These are phyloP conservation scores for Agonopterix arenella DNA, from an alignment of 2,888 invertebrate species.

Conservation along the genomic window DNA sequence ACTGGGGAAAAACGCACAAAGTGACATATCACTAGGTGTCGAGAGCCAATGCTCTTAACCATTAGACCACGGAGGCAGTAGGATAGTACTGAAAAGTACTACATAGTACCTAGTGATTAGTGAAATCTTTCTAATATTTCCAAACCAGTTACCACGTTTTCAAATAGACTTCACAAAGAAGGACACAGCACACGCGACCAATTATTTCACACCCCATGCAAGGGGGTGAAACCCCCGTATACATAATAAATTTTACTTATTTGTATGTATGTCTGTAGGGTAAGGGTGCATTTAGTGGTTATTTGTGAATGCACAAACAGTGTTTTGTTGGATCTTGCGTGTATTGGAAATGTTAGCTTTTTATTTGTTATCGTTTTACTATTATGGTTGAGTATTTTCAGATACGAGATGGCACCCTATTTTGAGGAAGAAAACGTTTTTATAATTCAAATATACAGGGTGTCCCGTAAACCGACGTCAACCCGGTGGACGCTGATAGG, in stretches of 20 bases:
- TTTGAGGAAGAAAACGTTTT: no score
- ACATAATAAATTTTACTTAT: constrained; percentile 1
- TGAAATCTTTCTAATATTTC: neutral
- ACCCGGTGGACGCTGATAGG: no score
- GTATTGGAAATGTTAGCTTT: neutral
- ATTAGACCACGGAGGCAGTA: no score
- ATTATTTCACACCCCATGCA: constrained; percentile 53
- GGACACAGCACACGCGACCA: constrained; percentile 40
- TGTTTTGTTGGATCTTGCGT: constrained; percentile 7
- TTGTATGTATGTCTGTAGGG: constrained; percentile 10
- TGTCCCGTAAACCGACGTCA: no score
- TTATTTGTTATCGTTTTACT: neutral
- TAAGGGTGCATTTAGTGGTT: neutral
- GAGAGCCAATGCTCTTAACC: no score
- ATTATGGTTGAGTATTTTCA: no score
- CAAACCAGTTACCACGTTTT: constrained; percentile 15
- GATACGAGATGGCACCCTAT: no score
- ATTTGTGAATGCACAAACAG: constrained; percentile 14
- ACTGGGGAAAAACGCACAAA: no score
- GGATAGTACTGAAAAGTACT: no score
- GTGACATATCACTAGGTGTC: no score
- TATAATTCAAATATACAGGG: no score
- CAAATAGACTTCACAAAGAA: constrained; percentile 9
- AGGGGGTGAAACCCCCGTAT: constrained; percentile 31
- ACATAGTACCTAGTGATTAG: no score